Evolutionary conservation across 2,113 vertebrate genomes (phyloP).

Genomic region (Rhipidura dahli): DNA sequence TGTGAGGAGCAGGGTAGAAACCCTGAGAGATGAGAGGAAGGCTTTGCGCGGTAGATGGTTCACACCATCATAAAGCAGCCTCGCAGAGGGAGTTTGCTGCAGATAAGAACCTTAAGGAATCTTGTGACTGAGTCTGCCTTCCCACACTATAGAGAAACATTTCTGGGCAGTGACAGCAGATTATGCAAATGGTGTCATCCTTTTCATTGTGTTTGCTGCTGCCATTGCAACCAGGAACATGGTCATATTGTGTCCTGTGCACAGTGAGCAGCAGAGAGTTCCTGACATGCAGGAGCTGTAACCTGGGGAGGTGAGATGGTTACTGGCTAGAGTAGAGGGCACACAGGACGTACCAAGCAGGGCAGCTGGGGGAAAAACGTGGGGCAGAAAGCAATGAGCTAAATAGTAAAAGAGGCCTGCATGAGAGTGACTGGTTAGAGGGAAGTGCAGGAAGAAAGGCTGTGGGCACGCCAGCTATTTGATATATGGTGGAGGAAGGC

Average conservation of each 20-base stretch:
- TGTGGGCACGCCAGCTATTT: accelerated
- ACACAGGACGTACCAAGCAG: neutral
- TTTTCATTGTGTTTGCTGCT: neutral
- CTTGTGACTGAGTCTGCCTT: neutral
- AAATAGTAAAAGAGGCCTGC: neutral
- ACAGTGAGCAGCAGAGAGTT: neutral
- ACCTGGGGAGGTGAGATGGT: neutral
- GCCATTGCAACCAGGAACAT: neutral
- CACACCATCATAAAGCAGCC: neutral
- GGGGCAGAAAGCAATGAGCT: neutral
- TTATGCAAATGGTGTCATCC: neutral
- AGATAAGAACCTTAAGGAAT: neutral
- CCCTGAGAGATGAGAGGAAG: neutral
- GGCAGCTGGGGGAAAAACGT: neutral
- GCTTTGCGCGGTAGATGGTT: accelerated
- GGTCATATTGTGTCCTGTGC: neutral
- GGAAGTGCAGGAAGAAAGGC: neutral
- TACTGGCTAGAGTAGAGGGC: neutral
- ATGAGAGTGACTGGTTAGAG: neutral
- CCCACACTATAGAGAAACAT: neutral
- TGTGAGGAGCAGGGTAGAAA: neutral
- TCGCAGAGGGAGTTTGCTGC: neutral
- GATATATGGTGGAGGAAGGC: neutral
- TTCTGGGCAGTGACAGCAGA: neutral
- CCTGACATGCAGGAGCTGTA: neutral